phyloP scores from a whole-genome alignment of 2,113 vertebrate genomes.

The Eptesicus fuscus region DNA sequence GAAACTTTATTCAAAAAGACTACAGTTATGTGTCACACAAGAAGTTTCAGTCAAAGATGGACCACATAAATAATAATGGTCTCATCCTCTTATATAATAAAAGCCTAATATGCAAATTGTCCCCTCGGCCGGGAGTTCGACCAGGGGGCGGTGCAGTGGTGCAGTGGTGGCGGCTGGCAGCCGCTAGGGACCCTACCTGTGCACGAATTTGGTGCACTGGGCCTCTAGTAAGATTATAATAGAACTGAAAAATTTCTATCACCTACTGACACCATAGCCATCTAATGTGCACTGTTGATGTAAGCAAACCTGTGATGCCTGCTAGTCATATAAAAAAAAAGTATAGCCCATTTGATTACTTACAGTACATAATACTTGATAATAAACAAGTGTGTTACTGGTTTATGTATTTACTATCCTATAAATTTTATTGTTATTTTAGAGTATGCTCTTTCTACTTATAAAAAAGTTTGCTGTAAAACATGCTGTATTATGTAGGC shows the following conservation, averaged over 20 bases:
- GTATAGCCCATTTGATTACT: not conserved
- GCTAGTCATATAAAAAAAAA: no score
- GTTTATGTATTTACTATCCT: not conserved
- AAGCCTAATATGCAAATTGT: no score
- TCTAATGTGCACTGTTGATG: not conserved
- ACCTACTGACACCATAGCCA: no score
- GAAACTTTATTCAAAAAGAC: not conserved
- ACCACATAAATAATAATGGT: not conserved
- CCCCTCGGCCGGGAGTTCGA: no score
- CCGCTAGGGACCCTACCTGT: no score
- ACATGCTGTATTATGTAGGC: no score
- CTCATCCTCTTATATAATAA: no score
- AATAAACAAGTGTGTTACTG: not conserved
- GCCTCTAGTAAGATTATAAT: not conserved
- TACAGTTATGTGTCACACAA: not conserved
- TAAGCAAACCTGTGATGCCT: not conserved
- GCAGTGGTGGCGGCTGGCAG: no score
- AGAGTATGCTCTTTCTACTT: not conserved
- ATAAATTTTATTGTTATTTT: not conserved
- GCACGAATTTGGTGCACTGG: no score
- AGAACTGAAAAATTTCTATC: not conserved
- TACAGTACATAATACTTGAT: not conserved
- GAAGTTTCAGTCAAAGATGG: not conserved
- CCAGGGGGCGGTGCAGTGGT: no score
- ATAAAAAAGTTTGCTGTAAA: not conserved